Conservation (phyloP, 2,888 invertebrate species). For the Amaurobius ferox region DNA sequence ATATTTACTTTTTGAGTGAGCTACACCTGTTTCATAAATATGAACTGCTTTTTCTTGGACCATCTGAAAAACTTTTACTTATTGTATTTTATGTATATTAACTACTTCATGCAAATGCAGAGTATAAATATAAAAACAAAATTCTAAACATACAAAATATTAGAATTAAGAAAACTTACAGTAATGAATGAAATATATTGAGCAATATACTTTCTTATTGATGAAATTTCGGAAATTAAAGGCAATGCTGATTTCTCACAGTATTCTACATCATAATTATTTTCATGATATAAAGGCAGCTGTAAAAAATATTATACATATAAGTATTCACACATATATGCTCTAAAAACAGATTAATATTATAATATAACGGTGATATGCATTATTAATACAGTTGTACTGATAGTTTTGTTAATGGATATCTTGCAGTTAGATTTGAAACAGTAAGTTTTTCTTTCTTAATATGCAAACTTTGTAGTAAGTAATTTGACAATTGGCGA, state of each 20-base stretch:
- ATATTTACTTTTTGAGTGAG: conserved; percentile 47
- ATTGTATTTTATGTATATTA: background rate
- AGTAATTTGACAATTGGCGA: too few relatives aligned
- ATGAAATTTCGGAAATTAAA: conserved; percentile 40
- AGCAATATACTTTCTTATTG: conserved; percentile 30
- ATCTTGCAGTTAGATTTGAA: too few relatives aligned
- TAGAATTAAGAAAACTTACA: conserved; percentile 32
- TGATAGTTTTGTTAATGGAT: too few relatives aligned
- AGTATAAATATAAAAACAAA: background rate
- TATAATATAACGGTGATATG: too few relatives aligned
- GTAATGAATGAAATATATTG: conserved; percentile 36
- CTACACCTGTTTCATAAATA: conserved; percentile 55
- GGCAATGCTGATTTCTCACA: conserved; percentile 31
- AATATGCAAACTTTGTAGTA: too few relatives aligned
- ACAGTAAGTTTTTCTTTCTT: too few relatives aligned
- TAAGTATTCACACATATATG: too few relatives aligned
- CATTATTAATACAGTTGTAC: too few relatives aligned
- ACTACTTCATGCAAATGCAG: background rate
- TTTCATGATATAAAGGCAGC: conserved; percentile 41
- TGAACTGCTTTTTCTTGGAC: conserved; percentile 48
- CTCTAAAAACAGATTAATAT: too few relatives aligned
- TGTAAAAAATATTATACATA: conserved; percentile 24
- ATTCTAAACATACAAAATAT: background rate
- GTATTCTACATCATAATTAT: conserved; percentile 26
- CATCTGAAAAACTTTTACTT: conserved; percentile 2